phyloP scores from a whole-genome alignment of 2,797 vertebrate species.

The Anomalospiza imberbis region DNA sequence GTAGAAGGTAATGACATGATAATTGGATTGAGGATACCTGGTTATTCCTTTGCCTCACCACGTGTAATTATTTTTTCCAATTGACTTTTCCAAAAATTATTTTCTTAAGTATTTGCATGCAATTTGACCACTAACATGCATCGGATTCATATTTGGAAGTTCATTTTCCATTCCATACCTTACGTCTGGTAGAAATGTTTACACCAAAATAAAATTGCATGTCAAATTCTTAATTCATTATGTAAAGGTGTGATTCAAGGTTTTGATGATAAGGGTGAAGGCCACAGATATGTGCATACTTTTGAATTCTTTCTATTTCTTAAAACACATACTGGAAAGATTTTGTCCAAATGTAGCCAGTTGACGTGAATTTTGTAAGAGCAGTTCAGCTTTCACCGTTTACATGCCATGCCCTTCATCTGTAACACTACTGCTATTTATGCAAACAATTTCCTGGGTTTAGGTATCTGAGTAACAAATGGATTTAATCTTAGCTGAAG shows the following conservation, averaged over 20 bases:
- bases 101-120: neutral
- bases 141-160: neutral
- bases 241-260: neutral
- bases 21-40: neutral
- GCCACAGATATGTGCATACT: rapidly evolving
- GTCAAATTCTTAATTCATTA: neutral
- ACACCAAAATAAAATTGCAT: neutral
- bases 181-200: neutral
- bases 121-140: neutral
- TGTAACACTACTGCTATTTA: neutral
- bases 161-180: neutral
- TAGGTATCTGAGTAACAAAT: neutral
- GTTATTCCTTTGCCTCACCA: neutral
- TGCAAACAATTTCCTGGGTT: neutral
- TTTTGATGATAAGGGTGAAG: neutral
- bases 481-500: neutral
- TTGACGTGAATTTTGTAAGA: neutral
- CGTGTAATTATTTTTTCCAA: neutral
- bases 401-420: neutral
- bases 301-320: neutral
- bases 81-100: neutral
- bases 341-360: neutral
- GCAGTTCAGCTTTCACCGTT: neutral
- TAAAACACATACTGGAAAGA: neutral
- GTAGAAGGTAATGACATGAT: neutral